Evolutionary conservation across 2,113 vertebrate species (phyloP).

Genomic region (Triplophysa siluroides): DNA sequence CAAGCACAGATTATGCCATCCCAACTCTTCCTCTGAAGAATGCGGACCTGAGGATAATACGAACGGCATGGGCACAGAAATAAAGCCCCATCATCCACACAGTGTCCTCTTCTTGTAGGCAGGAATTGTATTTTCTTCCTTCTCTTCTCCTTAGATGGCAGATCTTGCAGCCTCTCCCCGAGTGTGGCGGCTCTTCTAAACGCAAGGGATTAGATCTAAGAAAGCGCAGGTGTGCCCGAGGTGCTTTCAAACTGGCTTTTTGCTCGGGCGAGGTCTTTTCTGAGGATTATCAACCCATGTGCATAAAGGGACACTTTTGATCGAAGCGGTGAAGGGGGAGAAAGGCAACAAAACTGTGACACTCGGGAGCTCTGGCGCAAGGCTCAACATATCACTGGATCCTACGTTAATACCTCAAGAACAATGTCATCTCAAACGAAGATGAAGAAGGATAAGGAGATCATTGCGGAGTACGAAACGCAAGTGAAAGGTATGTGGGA

Average conservation of each 20-base stretch:
- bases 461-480: slow-evolving; percentile 93
- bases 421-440: slow-evolving; percentile 91
- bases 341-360: slow-evolving; percentile 55
- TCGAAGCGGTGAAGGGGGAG: slow-evolving; percentile 39
- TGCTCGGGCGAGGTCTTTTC: slow-evolving; percentile 7
- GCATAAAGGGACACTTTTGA: slow-evolving; percentile 38
- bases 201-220: slow-evolving; percentile 36
- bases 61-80: slow-evolving; percentile 60
- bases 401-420: slow-evolving; percentile 63
- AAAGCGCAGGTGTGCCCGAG: slow-evolving; percentile 59
- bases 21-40: slow-evolving; percentile 30
- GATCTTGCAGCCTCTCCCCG: slow-evolving; percentile 44
- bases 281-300: slow-evolving; percentile 36
- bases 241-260: slow-evolving; percentile 31
- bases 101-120: slow-evolving; percentile 64
- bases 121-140: slow-evolving; percentile 54
- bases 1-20: slow-evolving; percentile 39
- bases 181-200: slow-evolving; percentile 43
- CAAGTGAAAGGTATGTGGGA: slow-evolving; percentile 88
- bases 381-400: slow-evolving; percentile 58
- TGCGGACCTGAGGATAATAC: slow-evolving; percentile 37
- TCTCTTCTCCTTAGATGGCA: slow-evolving; percentile 60
- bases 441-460: slow-evolving; percentile 98
- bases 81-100: slow-evolving; percentile 58
- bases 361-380: slow-evolving; percentile 45